These are phyloP conservation scores for Osmerus mordax DNA, from an alignment of 2,113 vertebrate genomes.

Conservation along the genomic window DNA sequence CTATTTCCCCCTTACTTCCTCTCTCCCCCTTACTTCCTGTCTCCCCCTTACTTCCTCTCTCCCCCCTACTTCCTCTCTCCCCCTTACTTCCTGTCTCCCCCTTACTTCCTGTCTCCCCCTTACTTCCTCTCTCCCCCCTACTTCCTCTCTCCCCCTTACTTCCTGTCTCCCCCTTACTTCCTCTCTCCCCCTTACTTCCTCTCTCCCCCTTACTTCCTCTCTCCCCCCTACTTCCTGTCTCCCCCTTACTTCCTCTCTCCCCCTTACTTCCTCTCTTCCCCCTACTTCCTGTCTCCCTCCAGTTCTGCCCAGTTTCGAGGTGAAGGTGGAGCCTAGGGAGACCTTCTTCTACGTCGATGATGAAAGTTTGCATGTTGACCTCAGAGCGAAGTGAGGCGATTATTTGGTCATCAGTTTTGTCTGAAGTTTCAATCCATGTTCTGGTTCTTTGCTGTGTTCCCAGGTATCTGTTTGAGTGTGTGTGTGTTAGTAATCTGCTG, in stretches of 20 bases:
- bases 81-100: too few species aligned
- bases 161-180: neutral
- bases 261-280: neutral
- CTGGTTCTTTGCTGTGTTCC: too few species aligned
- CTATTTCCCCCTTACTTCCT: too few species aligned
- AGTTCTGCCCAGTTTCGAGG: slow-evolving; percentile 81
- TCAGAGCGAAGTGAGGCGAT: slow-evolving; percentile 33
- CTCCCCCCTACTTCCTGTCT: neutral
- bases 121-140: neutral
- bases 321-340: slow-evolving; percentile 59
- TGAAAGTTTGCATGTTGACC: slow-evolving; percentile 59
- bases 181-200: neutral
- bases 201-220: neutral
- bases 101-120: neutral
- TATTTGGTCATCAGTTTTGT: slow-evolving; percentile 46
- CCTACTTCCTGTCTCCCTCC: neutral
- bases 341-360: slow-evolving; percentile 74
- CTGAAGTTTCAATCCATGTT: neutral
- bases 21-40: neutral
- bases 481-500: too few species aligned
- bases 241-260: too few species aligned
- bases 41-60: too few species aligned
- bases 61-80: too few species aligned
- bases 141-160: neutral
- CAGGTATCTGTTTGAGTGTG: too few species aligned